Conservation (phyloP, 2,113 vertebrate genomes). For the Galeopterus variegatus region DNA sequence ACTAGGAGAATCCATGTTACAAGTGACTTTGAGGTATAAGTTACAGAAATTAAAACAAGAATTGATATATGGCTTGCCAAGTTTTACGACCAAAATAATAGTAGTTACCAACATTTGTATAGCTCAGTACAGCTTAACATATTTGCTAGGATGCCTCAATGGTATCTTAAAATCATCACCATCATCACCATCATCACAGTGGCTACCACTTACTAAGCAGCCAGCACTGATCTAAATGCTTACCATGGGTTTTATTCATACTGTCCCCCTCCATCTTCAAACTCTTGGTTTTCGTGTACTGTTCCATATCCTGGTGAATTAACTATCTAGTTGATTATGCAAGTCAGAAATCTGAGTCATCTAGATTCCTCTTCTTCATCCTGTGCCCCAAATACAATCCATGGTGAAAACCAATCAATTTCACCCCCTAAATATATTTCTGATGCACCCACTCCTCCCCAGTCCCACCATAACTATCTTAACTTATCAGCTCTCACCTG, state of each 20-base stretch:
- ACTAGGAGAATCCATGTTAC: neutral
- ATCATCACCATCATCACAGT: neutral
- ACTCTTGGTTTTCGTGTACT: neutral
- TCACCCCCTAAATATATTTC: neutral
- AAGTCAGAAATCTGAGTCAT: conserved; percentile 38
- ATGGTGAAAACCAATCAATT: neutral
- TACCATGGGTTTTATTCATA: neutral
- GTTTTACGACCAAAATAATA: conserved; percentile 43
- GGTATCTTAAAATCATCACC: neutral
- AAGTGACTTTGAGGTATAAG: conserved; percentile 52
- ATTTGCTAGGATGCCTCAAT: neutral
- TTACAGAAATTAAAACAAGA: conserved; percentile 71
- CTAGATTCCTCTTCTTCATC: neutral
- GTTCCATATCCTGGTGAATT: neutral
- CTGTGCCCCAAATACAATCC: neutral
- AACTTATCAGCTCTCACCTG: neutral
- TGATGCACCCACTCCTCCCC: neutral
- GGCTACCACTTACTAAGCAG: neutral
- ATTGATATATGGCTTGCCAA: conserved; percentile 30
- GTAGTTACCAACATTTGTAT: neutral
- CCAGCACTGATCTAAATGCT: neutral
- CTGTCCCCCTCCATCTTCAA: neutral
- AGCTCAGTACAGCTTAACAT: conserved; percentile 29
- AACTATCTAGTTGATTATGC: neutral
- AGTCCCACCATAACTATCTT: neutral